These are phyloP conservation scores for Tragelaphus eurycerus DNA, from an alignment of 2,797 vertebrate genomes.

Conservation along the genomic window DNA sequence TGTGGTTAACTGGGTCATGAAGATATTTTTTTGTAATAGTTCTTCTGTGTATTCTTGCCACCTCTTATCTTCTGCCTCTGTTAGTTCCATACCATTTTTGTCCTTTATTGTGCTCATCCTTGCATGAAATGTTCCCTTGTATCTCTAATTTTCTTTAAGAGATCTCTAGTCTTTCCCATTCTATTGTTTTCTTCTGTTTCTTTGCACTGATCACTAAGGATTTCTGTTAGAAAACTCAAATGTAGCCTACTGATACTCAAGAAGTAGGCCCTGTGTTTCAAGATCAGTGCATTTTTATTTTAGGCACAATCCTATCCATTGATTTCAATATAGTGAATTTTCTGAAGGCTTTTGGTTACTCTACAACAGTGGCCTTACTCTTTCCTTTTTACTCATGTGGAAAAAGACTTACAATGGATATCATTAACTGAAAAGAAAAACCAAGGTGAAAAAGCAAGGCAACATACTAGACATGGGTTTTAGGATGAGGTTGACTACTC, in stretches of 20 bases:
- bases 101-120: too few species aligned
- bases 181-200: background rate
- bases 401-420: background rate
- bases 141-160: background rate
- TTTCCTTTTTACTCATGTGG: background rate
- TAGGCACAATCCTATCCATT: background rate
- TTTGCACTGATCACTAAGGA: background rate
- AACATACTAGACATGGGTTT: background rate
- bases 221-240: background rate
- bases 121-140: background rate
- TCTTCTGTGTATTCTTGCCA: too few species aligned
- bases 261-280: background rate
- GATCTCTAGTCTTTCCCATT: background rate
- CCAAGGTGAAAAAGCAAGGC: background rate
- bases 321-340: background rate
- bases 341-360: background rate
- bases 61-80: too few species aligned
- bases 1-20: too few species aligned
- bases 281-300: background rate
- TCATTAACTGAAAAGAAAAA: background rate
- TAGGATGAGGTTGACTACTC: background rate
- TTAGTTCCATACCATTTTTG: too few species aligned
- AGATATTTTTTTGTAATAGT: too few species aligned
- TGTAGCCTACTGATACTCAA: background rate
- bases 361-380: background rate